Percentiles rank a stretch among this genome's conserved stretches.
Conservation (phyloP, 2,113 vertebrate species). For the Ptychochromis oligacanthus region DNA sequence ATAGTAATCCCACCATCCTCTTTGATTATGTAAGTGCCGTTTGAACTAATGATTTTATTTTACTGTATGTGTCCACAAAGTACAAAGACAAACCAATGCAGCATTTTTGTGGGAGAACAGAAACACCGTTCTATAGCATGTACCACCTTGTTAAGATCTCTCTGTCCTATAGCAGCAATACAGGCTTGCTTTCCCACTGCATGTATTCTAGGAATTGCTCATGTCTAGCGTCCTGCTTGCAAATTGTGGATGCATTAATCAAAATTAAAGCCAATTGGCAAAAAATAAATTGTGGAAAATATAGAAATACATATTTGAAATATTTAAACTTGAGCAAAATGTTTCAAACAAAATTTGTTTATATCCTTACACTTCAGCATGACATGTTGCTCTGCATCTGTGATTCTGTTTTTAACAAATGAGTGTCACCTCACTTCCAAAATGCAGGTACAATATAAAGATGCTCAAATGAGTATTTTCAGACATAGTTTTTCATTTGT, state of each 20-base stretch:
- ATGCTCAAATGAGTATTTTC: neutral
- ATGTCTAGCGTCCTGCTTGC: neutral
- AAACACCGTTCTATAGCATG: neutral
- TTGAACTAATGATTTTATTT: conserved; percentile 8
- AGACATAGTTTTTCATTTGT: neutral
- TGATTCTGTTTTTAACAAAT: neutral
- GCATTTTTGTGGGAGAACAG: neutral
- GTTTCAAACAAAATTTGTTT: neutral
- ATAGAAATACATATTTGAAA: neutral
- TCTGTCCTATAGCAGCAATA: neutral
- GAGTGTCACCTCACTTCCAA: neutral
- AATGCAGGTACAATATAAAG: neutral
- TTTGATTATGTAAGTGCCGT: conserved; percentile 95
- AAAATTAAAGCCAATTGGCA: neutral
- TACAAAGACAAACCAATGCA: neutral
- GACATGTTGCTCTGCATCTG: neutral
- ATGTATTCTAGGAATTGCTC: neutral
- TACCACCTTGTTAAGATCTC: neutral
- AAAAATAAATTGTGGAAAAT: neutral
- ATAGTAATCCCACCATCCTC: conserved; percentile 99
- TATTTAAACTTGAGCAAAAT: neutral
- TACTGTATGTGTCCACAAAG: neutral
- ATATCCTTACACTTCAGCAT: neutral
- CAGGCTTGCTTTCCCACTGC: neutral
- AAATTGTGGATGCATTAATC: neutral